Percentiles rank a stretch among this genome's conserved stretches.
Evolutionary conservation across 1,140 invertebrate genomes (phyloP).

Genomic region (Drosophila repleta): DNA sequence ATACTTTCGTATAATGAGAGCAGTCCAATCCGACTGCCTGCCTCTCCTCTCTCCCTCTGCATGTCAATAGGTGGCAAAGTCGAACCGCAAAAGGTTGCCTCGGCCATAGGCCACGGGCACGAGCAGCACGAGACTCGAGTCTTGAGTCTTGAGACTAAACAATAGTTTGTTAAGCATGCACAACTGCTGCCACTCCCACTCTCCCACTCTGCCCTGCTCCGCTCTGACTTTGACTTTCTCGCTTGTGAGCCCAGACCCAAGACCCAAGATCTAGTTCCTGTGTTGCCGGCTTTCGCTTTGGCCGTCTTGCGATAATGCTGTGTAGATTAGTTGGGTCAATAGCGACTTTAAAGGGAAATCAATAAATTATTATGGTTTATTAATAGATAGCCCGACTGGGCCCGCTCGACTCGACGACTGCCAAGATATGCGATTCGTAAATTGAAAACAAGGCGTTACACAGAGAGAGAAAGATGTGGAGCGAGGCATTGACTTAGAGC

Average conservation of each 20-base stretch:
- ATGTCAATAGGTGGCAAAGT: constrained; percentile 49
- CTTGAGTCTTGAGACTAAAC: constrained; percentile 38
- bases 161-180: constrained; percentile 60
- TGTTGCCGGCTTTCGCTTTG: constrained; percentile 8
- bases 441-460: constrained; percentile 55
- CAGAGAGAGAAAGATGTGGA: neutral
- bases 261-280: constrained; percentile 10
- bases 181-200: constrained; percentile 7
- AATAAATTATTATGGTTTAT: constrained; percentile 80
- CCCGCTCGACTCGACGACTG: constrained; percentile 8
- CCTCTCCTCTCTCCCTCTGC: neutral
- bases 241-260: constrained; percentile 8
- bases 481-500: no score
- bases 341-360: constrained; percentile 64
- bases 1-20: constrained; percentile 61
- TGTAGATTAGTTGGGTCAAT: constrained; percentile 76
- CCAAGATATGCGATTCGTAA: constrained; percentile 50
- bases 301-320: constrained; percentile 37
- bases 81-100: constrained; percentile 41
- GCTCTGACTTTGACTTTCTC: constrained; percentile 25
- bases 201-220: constrained; percentile 6
- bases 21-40: constrained; percentile 11
- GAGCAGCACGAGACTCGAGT: constrained; percentile 26
- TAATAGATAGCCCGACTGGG: constrained; percentile 52
- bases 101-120: constrained; percentile 40